These are phyloP conservation scores for Melanotaenia maccullochi DNA, from an alignment of 2,797 vertebrate genomes.

Conservation along the genomic window DNA sequence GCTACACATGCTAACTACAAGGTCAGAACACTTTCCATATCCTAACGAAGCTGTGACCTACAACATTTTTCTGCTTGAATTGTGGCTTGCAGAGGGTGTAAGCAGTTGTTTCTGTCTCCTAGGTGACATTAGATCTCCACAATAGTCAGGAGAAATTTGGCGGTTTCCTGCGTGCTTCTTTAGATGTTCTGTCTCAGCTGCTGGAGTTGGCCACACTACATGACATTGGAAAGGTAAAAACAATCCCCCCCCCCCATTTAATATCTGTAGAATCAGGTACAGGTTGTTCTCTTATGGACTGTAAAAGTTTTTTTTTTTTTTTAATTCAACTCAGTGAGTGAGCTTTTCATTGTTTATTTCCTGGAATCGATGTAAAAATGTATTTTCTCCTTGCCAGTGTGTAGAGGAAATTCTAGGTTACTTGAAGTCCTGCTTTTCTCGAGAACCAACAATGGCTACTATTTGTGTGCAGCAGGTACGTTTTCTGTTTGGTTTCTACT, in stretches of 20 bases:
- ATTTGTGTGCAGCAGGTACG: slow-evolving; percentile 97
- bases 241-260: background rate
- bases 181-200: slow-evolving; percentile 95
- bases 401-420: slow-evolving; percentile 97
- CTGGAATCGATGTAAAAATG: background rate
- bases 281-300: background rate
- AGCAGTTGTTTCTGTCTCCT: background rate
- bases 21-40: slow-evolving; percentile 73
- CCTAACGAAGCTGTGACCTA: background rate
- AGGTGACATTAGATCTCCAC: slow-evolving; percentile 97
- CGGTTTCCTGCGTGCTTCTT: slow-evolving; percentile 88
- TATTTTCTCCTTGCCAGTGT: slow-evolving; percentile 79
- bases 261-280: background rate
- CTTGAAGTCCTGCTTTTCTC: slow-evolving; percentile 94
- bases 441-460: slow-evolving; percentile 95
- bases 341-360: background rate
- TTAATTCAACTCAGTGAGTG: background rate
- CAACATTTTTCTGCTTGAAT: background rate
- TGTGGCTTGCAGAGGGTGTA: background rate
- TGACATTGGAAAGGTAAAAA: slow-evolving; percentile 93
- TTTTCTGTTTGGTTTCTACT: background rate
- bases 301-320: background rate
- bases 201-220: slow-evolving; percentile 94
- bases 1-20: slow-evolving; percentile 98
- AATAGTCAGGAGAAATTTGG: slow-evolving; percentile 95